Conservation (phyloP, 2,888 invertebrate genomes). For the Periphyllus acericola region DNA sequence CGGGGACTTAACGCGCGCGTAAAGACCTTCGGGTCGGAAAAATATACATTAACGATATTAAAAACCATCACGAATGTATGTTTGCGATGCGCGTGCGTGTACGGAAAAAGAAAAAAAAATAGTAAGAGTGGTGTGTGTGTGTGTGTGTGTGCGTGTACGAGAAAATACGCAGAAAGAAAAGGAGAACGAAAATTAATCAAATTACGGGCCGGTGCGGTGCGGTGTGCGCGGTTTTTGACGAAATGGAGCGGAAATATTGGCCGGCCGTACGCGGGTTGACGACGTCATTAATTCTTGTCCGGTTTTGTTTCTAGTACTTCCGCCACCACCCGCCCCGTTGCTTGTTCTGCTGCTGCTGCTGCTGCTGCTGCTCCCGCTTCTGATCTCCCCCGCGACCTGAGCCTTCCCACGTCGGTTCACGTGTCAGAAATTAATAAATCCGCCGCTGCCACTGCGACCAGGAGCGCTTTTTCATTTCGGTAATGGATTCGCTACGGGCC, state of each 20-base stretch:
- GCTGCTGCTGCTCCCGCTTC: not conserved
- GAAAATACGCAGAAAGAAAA: not conserved
- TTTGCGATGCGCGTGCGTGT: not conserved
- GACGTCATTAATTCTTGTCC: slow-evolving; percentile 61
- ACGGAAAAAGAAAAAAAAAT: too few species aligned
- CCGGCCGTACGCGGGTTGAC: slow-evolving; percentile 51
- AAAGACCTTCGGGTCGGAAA: slow-evolving; percentile 21
- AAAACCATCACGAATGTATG: slow-evolving; percentile 40
- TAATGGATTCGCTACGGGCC: slow-evolving; percentile 47
- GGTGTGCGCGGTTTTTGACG: slow-evolving; percentile 49
- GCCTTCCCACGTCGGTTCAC: slow-evolving; percentile 36
- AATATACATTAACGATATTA: slow-evolving; percentile 59
- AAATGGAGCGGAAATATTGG: slow-evolving; percentile 62
- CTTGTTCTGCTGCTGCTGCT: not conserved
- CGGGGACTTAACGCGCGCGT: slow-evolving; percentile 27
- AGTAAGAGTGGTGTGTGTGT: too few species aligned
- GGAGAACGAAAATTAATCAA: slow-evolving; percentile 54
- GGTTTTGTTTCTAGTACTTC: slow-evolving; percentile 47
- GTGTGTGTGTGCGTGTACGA: not conserved
- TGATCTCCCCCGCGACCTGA: not conserved
- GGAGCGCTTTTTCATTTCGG: slow-evolving; percentile 57
- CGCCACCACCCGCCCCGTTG: not conserved
- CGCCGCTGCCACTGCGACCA: slow-evolving; percentile 24
- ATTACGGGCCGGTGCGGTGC: slow-evolving; percentile 36
- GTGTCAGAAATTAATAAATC: slow-evolving; percentile 62